phyloP scores from a whole-genome alignment of 2,888 invertebrate species.

The Linnaemya tessellans region DNA sequence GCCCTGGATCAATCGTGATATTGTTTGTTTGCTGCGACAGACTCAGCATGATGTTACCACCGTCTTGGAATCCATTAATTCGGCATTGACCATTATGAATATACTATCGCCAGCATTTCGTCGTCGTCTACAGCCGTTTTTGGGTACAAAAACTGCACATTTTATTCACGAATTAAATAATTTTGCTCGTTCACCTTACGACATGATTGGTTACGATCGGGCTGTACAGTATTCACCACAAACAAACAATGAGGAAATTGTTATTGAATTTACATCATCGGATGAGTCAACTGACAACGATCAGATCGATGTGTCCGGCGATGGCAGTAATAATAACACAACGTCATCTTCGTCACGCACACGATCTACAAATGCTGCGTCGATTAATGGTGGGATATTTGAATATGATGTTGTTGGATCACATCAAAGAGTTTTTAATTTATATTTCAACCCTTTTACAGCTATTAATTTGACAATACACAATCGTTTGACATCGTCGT shows the following conservation, averaged over 20 bases:
- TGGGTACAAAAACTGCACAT: slow-evolving; percentile 90
- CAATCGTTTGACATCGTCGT: slow-evolving; percentile 75
- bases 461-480: slow-evolving; percentile 82
- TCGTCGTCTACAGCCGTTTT: slow-evolving; percentile 87
- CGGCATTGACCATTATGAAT: slow-evolving; percentile 87
- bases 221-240: slow-evolving; percentile 87
- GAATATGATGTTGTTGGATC: slow-evolving; percentile 66
- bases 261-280: slow-evolving; percentile 79
- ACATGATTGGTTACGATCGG: slow-evolving; percentile 92
- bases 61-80: slow-evolving; percentile 88
- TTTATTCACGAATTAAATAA: slow-evolving; percentile 95
- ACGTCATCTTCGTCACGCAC: slow-evolving; percentile 53
- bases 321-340: slow-evolving; percentile 36
- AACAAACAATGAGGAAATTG: slow-evolving; percentile 79
- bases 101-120: slow-evolving; percentile 86
- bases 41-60: slow-evolving; percentile 86
- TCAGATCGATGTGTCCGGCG: slow-evolving; percentile 67
- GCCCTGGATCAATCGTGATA: slow-evolving; percentile 94
- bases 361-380: slow-evolving; percentile 45
- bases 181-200: slow-evolving; percentile 94
- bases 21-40: slow-evolving; percentile 87
- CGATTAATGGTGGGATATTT: slow-evolving; percentile 70
- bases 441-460: slow-evolving; percentile 73
- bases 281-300: slow-evolving; percentile 77
- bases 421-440: slow-evolving; percentile 67